Base-by-base conservation (phyloP, 1,140 invertebrate genomes). In the Apis mellifera region DNA sequence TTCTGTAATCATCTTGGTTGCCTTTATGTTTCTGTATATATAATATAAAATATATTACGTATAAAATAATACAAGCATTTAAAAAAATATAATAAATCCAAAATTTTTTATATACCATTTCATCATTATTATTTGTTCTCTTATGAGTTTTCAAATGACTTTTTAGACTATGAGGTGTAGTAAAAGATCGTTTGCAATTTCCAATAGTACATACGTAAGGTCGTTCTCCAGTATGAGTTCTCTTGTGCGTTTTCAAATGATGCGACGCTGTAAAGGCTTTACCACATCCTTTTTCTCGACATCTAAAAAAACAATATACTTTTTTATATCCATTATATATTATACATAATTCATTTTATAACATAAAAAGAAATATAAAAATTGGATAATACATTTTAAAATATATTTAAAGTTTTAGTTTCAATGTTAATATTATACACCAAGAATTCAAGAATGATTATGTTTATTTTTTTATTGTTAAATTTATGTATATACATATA, bases 261-360 rank as follows among this genome's bases (percentile, higher is more conserved):
- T 99, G 98, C 66, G 97, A 98, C 23, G 98, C 98, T 12, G 97
- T 97, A 92, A 99, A 99, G 1, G 97, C 96, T 92, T 98, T 99
- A 50, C 96, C 97, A 92, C 98, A 99, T 42, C 97, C 97, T 87
- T 97, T 96, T 91, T 97, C 96, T 71, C 95, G 93, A 91, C 98
- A 98, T 92, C 97, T 91, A 76, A 92, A 93, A 87, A 71, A 78
- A 81, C 84, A 11, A 70, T 17, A 76, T n/a, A 4, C 26, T n/a
- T 23, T 55, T 70, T 52, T 50, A 1, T 52, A 42, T 59, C 17
- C 9, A 42, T 42, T 42, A 42, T 57, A 57, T 32, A 55, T 11
- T 32, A 50, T 64, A 26, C 17, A 8, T 26, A 64, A 9, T 32
- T 26, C 17, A 2, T 65, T 65, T 42, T 1, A 42, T 21, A 21